Percentiles rank a stretch among this genome's conserved stretches.
Conservation (phyloP, 2,888 invertebrate species). For the Actias luna region DNA sequence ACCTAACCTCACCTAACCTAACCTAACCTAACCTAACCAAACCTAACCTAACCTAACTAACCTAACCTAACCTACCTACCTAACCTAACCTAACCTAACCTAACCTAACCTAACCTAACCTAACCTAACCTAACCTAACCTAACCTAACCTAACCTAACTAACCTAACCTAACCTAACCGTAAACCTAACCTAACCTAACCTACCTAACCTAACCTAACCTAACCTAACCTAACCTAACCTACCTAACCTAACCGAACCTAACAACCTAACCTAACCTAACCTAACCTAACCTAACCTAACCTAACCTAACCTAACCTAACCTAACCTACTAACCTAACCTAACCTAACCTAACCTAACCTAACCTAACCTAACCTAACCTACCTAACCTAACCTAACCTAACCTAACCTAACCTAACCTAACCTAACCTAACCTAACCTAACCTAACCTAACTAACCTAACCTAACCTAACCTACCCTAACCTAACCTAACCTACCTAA, state of each 20-base stretch:
- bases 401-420: background rate
- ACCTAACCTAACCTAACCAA: too few species aligned
- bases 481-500: conserved; percentile 16
- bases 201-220: background rate
- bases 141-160: conserved; percentile 20
- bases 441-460: background rate
- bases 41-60: too few species aligned
- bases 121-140: too few species aligned
- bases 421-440: background rate
- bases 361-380: background rate
- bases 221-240: background rate
- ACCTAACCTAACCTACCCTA: background rate
- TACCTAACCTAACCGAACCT: background rate
- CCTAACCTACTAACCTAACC: conserved; percentile 22
- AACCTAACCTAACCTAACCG: conserved; percentile 30
- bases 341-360: background rate
- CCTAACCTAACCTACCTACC: too few species aligned
- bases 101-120: too few species aligned
- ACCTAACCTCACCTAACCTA: too few species aligned
- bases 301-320: conserved; percentile 24
- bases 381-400: conserved; percentile 1
- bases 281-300: conserved; percentile 11
- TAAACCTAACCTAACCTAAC: conserved; percentile 24
- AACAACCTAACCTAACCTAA: conserved; percentile 1
- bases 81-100: too few species aligned